A percentile compares a stretch with the other conserved stretches of the same genome.
Conservation (phyloP, 2,113 vertebrate genomes). For the Ceyx cyanopectus region DNA sequence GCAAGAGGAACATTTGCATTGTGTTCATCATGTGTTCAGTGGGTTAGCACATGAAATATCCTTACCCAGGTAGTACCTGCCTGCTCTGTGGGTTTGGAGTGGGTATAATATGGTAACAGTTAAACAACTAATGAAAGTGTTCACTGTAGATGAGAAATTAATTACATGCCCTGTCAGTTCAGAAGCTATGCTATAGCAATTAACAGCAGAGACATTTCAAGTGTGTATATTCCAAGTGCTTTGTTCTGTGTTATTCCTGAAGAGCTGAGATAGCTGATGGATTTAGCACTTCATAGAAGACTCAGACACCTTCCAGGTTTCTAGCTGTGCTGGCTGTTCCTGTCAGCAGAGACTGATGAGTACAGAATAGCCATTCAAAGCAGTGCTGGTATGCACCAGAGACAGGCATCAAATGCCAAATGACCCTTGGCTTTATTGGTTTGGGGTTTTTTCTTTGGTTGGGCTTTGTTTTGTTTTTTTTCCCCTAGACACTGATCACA, state of each 20-base stretch:
- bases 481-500: not conserved
- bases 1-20: not conserved
- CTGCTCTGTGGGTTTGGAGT: not conserved
- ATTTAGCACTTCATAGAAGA: not conserved
- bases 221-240: not conserved
- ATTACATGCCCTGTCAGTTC: not conserved
- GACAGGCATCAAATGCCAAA: not conserved
- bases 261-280: not conserved
- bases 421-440: not conserved
- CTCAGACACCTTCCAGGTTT: not conserved
- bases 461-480: not conserved
- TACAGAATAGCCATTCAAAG: not conserved
- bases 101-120: not conserved
- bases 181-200: not conserved
- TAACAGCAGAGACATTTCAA: not conserved
- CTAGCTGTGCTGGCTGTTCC: not conserved
- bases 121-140: not conserved
- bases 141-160: not conserved
- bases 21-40: rapidly evolving
- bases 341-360: not conserved
- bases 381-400: not conserved
- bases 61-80: not conserved
- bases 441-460: too few relatives aligned
- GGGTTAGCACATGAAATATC: not conserved
- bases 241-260: not conserved